Evolutionary conservation across 2,888 invertebrate species (phyloP).

Genomic region (Cistogaster globosa): DNA sequence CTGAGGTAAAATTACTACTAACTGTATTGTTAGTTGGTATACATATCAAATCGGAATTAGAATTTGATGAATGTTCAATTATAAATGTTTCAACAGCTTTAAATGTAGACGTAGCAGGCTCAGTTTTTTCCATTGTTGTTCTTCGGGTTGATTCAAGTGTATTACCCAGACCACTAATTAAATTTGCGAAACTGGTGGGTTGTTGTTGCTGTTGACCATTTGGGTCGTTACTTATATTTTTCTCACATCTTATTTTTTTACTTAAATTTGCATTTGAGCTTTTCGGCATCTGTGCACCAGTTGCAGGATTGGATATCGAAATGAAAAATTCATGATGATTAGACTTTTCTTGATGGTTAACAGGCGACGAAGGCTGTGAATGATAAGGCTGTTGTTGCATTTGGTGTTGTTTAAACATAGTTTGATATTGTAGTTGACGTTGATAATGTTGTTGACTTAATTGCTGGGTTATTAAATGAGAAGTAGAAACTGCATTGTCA

Average conservation of each 20-base stretch:
- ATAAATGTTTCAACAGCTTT: slow-evolving; percentile 66
- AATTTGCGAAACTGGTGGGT: slow-evolving; percentile 76
- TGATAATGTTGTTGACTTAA: slow-evolving; percentile 56
- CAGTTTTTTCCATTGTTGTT: slow-evolving; percentile 26
- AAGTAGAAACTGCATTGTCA: slow-evolving; percentile 47
- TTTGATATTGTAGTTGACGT: slow-evolving; percentile 57
- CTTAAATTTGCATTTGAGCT: slow-evolving; percentile 71
- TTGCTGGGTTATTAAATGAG: slow-evolving; percentile 35
- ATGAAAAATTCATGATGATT: slow-evolving; percentile 58
- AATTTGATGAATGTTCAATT: slow-evolving; percentile 75
- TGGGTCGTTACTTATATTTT: slow-evolving; percentile 13
- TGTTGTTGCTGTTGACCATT: slow-evolving; percentile 60
- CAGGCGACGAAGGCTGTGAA: slow-evolving; percentile 74
- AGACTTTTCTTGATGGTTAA: slow-evolving; percentile 48
- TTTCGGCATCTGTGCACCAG: slow-evolving; percentile 64
- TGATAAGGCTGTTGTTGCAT: slow-evolving; percentile 51
- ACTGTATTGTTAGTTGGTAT: slow-evolving; percentile 48
- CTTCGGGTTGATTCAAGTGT: slow-evolving; percentile 15
- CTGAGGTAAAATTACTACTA: slow-evolving; percentile 59
- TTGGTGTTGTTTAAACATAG: slow-evolving; percentile 32
- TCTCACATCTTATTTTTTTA: slow-evolving; percentile 70
- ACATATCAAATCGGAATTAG: slow-evolving; percentile 70
- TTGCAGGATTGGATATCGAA: slow-evolving; percentile 61
- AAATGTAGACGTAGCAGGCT: slow-evolving; percentile 12
- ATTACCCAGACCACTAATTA: slow-evolving; percentile 71